Conservation (phyloP, 2,888 invertebrate genomes). For the Hipparchia sbordonii region DNA sequence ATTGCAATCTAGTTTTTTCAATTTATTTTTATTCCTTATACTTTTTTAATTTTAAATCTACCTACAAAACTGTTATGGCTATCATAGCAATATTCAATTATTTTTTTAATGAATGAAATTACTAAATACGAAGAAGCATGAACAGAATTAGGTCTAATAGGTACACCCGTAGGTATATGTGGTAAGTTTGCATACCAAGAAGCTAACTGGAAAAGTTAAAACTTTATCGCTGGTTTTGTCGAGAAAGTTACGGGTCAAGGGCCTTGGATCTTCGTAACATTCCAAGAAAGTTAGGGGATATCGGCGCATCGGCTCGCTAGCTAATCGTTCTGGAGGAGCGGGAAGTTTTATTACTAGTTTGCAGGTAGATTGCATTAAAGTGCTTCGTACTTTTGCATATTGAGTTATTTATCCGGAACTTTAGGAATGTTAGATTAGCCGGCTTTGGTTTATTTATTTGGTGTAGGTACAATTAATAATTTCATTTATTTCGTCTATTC, state of each 20-base stretch:
- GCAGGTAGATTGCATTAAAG: constrained; percentile 20
- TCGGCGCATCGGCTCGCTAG: constrained; percentile 38
- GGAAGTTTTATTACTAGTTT: constrained; percentile 31
- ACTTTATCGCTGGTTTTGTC: constrained; percentile 58
- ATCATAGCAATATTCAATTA: too few relatives aligned
- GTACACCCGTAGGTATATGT: background rate
- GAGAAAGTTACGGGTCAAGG: constrained; percentile 68
- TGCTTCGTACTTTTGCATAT: background rate
- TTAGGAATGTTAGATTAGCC: background rate
- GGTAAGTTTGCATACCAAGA: constrained; percentile 31
- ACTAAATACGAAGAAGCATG: background rate
- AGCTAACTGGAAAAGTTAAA: constrained; percentile 50
- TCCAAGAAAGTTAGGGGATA: constrained; percentile 51
- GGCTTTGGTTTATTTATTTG: background rate
- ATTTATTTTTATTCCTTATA: too few relatives aligned
- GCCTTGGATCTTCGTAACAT: constrained; percentile 57
- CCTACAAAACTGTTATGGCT: background rate
- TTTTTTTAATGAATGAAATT: background rate
- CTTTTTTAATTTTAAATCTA: background rate
- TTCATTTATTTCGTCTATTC: too few relatives aligned
- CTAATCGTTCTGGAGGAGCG: constrained; percentile 34
- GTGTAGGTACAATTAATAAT: too few relatives aligned
- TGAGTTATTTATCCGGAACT: background rate
- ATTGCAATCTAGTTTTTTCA: too few relatives aligned
- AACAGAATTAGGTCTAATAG: background rate